A percentile compares a stretch with the other conserved stretches of the same genome.
These are phyloP conservation scores for Ormyrus rosae DNA, from an alignment of 2,888 invertebrate species.

Conservation along the genomic window DNA sequence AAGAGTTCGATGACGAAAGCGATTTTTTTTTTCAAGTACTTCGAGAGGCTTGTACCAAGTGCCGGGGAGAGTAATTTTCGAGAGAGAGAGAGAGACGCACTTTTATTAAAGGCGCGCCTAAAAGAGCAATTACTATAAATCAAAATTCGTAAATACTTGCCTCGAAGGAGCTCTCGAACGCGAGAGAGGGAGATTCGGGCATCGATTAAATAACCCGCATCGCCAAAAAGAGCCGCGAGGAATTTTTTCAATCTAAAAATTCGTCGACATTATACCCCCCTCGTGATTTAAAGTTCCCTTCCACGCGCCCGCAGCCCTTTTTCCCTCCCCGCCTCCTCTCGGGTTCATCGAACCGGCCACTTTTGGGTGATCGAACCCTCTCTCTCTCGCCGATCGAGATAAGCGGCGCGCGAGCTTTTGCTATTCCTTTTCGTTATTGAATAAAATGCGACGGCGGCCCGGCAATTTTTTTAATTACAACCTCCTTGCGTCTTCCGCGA, in stretches of 20 bases:
- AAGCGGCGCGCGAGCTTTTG: background rate
- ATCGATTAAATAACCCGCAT: background rate
- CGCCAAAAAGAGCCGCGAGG: background rate
- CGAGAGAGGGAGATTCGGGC: background rate
- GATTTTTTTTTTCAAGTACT: no score
- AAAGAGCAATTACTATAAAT: no score
- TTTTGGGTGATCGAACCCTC: constrained; percentile 15
- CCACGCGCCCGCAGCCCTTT: background rate
- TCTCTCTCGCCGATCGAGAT: constrained; percentile 14
- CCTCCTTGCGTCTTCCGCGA: background rate
- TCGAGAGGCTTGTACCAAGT: no score
- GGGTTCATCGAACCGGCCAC: constrained; percentile 43
- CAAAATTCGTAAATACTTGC: background rate
- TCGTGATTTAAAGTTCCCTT: constrained; percentile 28
- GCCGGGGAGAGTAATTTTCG: no score
- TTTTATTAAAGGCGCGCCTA: no score
- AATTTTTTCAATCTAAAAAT: constrained; percentile 35
- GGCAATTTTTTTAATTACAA: background rate
- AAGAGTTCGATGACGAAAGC: no score
- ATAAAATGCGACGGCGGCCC: constrained; percentile 1
- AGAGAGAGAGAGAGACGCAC: no score
- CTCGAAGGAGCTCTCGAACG: background rate
- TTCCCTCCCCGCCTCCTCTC: background rate
- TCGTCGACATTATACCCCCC: constrained; percentile 17
- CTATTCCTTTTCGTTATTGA: constrained; percentile 12